Base-by-base conservation (phyloP, 2,888 invertebrate species). In the Habroteleia sp. region DNA sequence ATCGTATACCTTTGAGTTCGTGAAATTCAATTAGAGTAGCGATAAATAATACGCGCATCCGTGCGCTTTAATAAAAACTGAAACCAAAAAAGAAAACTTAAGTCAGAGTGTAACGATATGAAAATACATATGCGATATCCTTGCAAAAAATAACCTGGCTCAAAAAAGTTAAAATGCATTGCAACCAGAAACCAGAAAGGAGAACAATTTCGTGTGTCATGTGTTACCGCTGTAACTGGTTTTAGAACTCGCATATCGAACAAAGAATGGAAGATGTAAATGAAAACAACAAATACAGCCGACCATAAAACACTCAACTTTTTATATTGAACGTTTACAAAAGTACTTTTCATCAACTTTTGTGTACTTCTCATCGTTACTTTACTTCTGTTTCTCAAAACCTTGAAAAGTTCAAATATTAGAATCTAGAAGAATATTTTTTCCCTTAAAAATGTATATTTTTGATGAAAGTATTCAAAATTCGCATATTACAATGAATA, bases 321-420 rank as follows among this genome's bases (percentile, higher is more conserved):
- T 71, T 71, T 71, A 62, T 71, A 54, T 52, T 54, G 52, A 71
- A 71, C 62, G 62, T 71, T 71, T 71, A 62, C 69, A 54, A 54
- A 71, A 69, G 41, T 52, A 69, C 69, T 69, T 69, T 69, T 60
- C 69, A 60, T 69, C 44, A 69, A 69, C 69, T 69, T 44, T 60
- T 69, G 60, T 52, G 35, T 16, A 14, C 29, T 27, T 46, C 48
- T 13, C 37, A 13, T 42, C 14, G 44, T 44, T 60, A 16, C 69
- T 69, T 58, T 44, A 35, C 41, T 60, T 54, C 44, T 52, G 48
- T 52, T 63, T 63, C 50, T 42, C 11, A 11, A 42, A 58, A 69
- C 68, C 68, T 68, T 69, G 68, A 69, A 69, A 60, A 42, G 50
- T 50, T 60, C 58, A 69, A 69, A 50, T 29, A 42, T 63, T 50